Evolutionary conservation across 2,888 invertebrate genomes (phyloP).

Genomic region (Agrochola macilenta): DNA sequence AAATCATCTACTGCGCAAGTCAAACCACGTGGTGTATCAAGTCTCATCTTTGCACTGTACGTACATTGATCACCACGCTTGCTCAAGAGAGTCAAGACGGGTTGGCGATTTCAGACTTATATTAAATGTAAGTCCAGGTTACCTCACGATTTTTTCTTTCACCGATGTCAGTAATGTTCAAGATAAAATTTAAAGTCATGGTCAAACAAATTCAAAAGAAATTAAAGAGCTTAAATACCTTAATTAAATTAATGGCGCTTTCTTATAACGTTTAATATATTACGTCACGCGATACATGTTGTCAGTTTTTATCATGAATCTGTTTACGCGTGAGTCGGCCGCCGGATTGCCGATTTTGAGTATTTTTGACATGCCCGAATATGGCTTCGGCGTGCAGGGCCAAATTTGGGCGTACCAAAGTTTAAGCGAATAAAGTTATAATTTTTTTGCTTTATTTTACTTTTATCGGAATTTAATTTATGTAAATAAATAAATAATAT

Average conservation of each 20-base stretch:
- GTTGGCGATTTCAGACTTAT: too few species aligned
- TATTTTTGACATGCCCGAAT: conserved; percentile 39
- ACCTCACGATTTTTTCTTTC: too few species aligned
- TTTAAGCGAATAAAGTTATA: neutral
- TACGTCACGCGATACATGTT: conserved; percentile 3
- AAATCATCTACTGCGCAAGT: too few species aligned
- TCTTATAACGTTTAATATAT: conserved; percentile 1
- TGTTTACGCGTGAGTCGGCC: conserved; percentile 20
- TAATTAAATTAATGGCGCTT: conserved; percentile 21
- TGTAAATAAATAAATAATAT: neutral
- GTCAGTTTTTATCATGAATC: conserved; percentile 27
- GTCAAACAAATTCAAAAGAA: neutral
- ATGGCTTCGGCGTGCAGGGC: conserved; percentile 27
- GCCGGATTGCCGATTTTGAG: conserved; percentile 17
- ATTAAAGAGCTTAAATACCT: neutral
- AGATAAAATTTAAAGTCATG: neutral
- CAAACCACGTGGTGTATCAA: too few species aligned
- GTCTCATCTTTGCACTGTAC: too few species aligned
- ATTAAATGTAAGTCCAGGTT: too few species aligned
- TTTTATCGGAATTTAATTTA: neutral
- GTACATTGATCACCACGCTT: too few species aligned
- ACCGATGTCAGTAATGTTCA: too few species aligned
- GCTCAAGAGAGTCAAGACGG: too few species aligned
- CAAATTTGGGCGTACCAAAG: conserved; percentile 19
- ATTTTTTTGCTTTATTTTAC: neutral